phyloP scores from a whole-genome alignment of 2,113 vertebrate species.

The Atractosteus spatula region DNA sequence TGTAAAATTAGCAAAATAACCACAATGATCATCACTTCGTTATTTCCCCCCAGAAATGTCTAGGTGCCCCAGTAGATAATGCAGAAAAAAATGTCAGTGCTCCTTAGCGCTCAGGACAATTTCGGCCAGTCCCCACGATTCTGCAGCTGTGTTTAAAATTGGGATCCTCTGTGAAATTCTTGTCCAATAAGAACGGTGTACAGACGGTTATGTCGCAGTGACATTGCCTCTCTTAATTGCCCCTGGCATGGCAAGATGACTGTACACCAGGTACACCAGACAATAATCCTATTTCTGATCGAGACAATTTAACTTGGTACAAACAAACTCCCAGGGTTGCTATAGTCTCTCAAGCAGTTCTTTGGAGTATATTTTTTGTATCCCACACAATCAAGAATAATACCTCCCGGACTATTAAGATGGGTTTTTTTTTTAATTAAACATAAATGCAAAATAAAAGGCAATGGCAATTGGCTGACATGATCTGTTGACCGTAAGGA shows the following conservation, averaged over 20 bases:
- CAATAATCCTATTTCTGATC: constrained; percentile 3
- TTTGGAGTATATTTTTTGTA: background rate
- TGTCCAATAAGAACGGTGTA: background rate
- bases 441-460: background rate
- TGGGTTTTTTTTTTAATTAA: background rate
- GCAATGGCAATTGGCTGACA: background rate
- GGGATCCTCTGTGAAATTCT: background rate
- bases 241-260: background rate
- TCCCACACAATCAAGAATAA: background rate
- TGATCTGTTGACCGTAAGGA: background rate
- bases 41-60: no score
- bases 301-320: constrained; percentile 5
- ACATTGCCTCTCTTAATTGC: background rate
- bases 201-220: background rate
- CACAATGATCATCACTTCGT: no score
- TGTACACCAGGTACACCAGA: constrained; percentile 4
- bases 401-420: background rate
- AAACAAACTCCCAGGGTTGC: background rate
- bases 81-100: background rate
- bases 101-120: background rate
- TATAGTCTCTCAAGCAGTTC: background rate
- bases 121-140: background rate
- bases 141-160: background rate
- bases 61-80: no score
- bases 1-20: no score